A percentile compares a stretch with the other conserved stretches of the same genome.
Evolutionary conservation across 1,140 invertebrate species (phyloP).

Genomic region (Polyergus mexicanus): DNA sequence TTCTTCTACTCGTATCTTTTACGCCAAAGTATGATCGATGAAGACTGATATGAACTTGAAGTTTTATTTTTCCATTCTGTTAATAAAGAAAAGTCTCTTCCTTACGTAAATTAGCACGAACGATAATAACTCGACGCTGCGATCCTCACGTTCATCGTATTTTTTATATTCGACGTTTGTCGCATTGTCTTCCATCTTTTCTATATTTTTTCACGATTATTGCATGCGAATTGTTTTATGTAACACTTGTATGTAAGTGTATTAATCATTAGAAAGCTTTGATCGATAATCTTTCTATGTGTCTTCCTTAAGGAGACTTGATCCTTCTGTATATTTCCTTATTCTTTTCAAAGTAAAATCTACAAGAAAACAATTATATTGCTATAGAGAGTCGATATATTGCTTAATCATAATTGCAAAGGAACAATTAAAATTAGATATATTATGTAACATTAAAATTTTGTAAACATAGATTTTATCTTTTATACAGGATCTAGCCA

Average conservation of each 20-base stretch:
- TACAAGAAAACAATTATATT: not conserved
- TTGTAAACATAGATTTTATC: conserved; percentile 40
- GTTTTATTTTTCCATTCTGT: too few relatives aligned
- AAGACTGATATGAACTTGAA: too few relatives aligned
- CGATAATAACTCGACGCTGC: too few relatives aligned
- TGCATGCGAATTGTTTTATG: not conserved
- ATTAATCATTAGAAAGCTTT: not conserved
- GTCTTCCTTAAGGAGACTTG: not conserved
- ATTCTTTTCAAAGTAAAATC: not conserved
- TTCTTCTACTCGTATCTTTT: too few relatives aligned
- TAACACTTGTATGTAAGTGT: not conserved
- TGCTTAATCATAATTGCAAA: not conserved
- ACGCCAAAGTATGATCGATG: too few relatives aligned
- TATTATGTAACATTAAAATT: not conserved
- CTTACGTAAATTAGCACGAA: too few relatives aligned
- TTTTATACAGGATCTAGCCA: conserved; percentile 80
- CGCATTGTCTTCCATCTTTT: not conserved
- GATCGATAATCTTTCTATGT: not conserved
- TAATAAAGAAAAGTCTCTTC: too few relatives aligned
- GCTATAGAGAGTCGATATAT: not conserved
- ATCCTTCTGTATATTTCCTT: not conserved
- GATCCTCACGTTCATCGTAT: not conserved
- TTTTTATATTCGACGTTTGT: not conserved
- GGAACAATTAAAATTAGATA: not conserved
- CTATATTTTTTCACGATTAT: not conserved